phyloP scores from a whole-genome alignment of 2,888 invertebrate genomes.

The Leptopilina drosophilae region DNA sequence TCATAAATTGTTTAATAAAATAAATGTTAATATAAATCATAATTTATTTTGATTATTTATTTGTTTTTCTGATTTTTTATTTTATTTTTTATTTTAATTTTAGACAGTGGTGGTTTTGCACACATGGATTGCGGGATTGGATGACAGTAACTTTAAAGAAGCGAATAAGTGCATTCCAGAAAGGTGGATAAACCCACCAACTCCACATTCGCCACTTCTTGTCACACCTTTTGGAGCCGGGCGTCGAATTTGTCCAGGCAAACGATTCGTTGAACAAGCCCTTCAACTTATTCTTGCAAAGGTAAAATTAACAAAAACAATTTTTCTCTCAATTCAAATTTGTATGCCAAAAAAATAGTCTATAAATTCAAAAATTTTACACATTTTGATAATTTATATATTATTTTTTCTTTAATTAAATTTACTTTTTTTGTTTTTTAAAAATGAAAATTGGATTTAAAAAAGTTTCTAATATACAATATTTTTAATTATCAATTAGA shows the following conservation, averaged over 20 bases:
- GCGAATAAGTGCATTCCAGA: conserved; percentile 86
- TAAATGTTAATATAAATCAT: too few relatives aligned
- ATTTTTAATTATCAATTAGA: too few relatives aligned
- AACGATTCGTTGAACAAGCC: conserved; percentile 89
- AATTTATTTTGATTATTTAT: background rate
- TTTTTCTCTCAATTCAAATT: background rate
- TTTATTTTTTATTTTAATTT: conserved; percentile 55
- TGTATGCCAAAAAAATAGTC: background rate
- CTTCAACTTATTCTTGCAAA: conserved; percentile 86
- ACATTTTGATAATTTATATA: too few relatives aligned
- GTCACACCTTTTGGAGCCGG: conserved; percentile 90
- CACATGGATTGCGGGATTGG: conserved; percentile 88
- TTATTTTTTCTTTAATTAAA: too few relatives aligned
- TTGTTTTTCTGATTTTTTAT: conserved; percentile 14
- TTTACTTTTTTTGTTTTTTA: too few relatives aligned
- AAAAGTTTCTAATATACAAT: too few relatives aligned
- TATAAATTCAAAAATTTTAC: background rate
- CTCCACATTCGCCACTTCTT: conserved; percentile 81
- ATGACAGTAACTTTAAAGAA: conserved; percentile 85
- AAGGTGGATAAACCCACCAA: conserved; percentile 83
- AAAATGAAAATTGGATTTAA: too few relatives aligned
- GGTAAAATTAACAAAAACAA: conserved; percentile 69
- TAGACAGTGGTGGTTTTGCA: conserved; percentile 89
- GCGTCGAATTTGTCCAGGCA: conserved; percentile 90
- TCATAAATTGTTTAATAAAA: too few relatives aligned